A percentile compares a stretch with the other conserved stretches of the same genome.
Conservation (phyloP, 2,888 invertebrate species). For the Dicycla oo region DNA sequence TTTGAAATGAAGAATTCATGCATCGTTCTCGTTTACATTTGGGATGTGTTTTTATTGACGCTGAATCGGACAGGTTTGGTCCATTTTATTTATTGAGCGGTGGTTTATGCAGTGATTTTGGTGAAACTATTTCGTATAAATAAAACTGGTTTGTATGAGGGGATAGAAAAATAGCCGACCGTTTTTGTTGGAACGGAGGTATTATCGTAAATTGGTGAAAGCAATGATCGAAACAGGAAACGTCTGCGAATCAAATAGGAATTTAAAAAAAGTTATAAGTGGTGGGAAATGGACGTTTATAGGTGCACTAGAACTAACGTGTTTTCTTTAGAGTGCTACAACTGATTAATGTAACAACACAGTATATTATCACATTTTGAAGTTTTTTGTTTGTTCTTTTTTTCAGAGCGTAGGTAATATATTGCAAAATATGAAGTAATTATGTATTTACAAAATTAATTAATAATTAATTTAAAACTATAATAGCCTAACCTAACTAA, state of each 20-base stretch:
- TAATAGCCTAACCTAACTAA: no score
- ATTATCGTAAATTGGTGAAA: conserved; percentile 55
- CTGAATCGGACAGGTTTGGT: conserved; percentile 80
- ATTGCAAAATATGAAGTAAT: no score
- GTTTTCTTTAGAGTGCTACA: conserved; percentile 17
- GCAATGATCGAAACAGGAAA: conserved; percentile 51
- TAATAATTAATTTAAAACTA: no score
- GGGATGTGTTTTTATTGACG: conserved; percentile 88
- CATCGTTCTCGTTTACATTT: conserved; percentile 85
- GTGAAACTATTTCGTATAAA: conserved; percentile 68
- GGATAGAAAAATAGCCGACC: conserved; percentile 50
- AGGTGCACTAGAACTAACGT: conserved; percentile 12
- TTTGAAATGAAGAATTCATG: conserved; percentile 90
- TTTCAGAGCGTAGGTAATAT: no score
- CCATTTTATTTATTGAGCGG: conserved; percentile 85
- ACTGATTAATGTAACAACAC: conserved; percentile 1
- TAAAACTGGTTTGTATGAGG: conserved; percentile 56
- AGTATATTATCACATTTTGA: neutral
- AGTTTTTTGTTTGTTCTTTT: no score
- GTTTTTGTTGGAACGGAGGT: conserved; percentile 42
- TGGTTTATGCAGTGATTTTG: conserved; percentile 69
- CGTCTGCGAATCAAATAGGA: conserved; percentile 35
- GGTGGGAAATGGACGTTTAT: conserved; percentile 28
- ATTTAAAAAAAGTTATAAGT: conserved; percentile 39
- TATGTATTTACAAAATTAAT: no score